Evolutionary conservation across 2,797 vertebrate species (phyloP).

Genomic region (Sebastes glaucus): DNA sequence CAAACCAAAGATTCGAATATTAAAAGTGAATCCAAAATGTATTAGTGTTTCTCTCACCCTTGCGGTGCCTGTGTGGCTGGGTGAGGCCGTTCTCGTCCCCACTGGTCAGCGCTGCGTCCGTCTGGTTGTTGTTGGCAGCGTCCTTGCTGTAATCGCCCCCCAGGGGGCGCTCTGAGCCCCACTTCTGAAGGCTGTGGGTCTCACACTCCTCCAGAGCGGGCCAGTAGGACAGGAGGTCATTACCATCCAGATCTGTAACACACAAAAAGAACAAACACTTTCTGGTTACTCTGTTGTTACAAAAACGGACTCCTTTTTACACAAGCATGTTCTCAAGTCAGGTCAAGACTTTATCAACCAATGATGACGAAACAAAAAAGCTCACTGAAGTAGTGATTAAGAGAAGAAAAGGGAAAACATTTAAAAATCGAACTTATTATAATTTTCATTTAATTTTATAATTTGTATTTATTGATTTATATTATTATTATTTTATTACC

Average conservation of each 20-base stretch:
- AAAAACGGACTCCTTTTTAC: not conserved
- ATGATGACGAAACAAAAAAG: not conserved
- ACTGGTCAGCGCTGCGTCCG: conserved; percentile 92
- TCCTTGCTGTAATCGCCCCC: conserved; percentile 94
- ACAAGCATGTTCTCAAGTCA: not conserved
- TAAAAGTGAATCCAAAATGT: not conserved
- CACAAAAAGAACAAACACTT: conserved; percentile 40
- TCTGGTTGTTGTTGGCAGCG: conserved; percentile 94
- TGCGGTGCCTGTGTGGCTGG: conserved; percentile 90
- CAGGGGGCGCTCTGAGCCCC: conserved; percentile 96
- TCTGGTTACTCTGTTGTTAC: conserved; percentile 12
- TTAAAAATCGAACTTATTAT: no score
- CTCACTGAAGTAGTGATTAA: not conserved
- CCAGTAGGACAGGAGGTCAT: conserved; percentile 97
- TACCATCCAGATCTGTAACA: conserved; percentile 92
- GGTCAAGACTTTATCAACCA: not conserved
- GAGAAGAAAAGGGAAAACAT: no score
- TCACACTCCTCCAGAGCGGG: conserved; percentile 93
- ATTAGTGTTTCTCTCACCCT: conserved; percentile 83
- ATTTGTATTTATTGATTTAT: no score
- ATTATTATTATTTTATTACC: no score
- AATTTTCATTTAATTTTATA: no score
- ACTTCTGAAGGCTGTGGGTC: conserved; percentile 93
- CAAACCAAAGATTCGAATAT: not conserved
- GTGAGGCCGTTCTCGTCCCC: conserved; percentile 95